Base-by-base conservation (phyloP, 2,888 invertebrate species). In the Clostera curtula region DNA sequence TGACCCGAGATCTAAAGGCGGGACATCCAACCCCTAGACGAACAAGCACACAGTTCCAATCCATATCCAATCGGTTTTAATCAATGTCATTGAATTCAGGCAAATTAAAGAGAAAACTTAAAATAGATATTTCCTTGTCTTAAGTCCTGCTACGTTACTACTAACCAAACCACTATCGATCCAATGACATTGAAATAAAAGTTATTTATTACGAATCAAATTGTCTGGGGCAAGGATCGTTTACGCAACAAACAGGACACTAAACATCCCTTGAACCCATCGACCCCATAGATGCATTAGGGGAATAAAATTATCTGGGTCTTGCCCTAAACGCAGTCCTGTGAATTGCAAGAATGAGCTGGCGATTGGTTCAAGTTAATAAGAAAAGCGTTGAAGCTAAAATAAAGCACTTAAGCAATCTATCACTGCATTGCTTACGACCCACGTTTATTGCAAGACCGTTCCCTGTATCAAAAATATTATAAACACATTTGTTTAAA, bases 271-370 rank as follows among this genome's bases (percentile, higher is more conserved):
- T 51, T 40, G 51, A 50, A 49, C 48, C 64, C 57, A 48, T 49
- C 56, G 58, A 61, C 61, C 67, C 63, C 49, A 45, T 32, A 29
- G 31, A 43, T 42, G 38, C 45, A 48, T 45, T 60, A 65, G 77
- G 79, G 79, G 79, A 74, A 74, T 77, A 69, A 73, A 67, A 76
- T 74, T 75, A 76, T 73, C 67, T 60, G 49, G 43, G 49, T 46
- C 55, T 54, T 57, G 51, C 56, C 43, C 54, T 54, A 59, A 59
- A 58, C 56, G 60, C 56, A 63, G 57, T 41, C 38, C 56, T 48
- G 47, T 56, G 59, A 62, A 64, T 53, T 55, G 59, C 56, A 60
- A 57, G 60, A 52, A 43, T 57, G 40, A 40, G 38, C 31, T 13
- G 20, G n/a, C 17, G 6, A 21, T n/a, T 51, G 57, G 62, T 34